Percentiles rank a stretch among this genome's conserved stretches.
Conservation (phyloP, 1,140 invertebrate genomes). For the Eumeta japonica region DNA sequence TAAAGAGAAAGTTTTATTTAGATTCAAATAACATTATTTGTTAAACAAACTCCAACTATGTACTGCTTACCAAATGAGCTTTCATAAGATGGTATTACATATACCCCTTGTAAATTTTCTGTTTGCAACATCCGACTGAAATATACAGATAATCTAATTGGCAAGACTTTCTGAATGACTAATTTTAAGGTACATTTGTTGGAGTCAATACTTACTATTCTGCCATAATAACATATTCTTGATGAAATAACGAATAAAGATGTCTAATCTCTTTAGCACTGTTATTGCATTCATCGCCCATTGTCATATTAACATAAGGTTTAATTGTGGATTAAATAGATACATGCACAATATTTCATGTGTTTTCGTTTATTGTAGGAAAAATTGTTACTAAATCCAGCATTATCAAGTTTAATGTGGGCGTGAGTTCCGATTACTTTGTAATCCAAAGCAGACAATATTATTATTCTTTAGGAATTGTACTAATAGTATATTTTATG, state of each 20-base stretch:
- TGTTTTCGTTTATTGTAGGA: too few species aligned
- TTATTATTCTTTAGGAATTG: too few species aligned
- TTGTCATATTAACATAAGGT: constrained; percentile 10
- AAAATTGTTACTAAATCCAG: too few species aligned
- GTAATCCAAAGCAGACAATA: too few species aligned
- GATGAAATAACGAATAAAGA: constrained; percentile 40
- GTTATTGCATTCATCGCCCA: constrained; percentile 28
- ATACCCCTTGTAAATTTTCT: constrained; percentile 83
- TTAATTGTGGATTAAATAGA: too few species aligned
- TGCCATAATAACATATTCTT: constrained; percentile 49
- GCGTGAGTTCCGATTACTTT: too few species aligned
- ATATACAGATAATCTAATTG: constrained; percentile 19
- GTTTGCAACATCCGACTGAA: constrained; percentile 80
- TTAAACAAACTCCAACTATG: too few species aligned
- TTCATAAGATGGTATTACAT: constrained; percentile 87
- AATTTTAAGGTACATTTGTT: constrained; percentile 4
- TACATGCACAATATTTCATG: too few species aligned
- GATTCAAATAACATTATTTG: constrained; percentile 9
- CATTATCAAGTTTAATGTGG: too few species aligned
- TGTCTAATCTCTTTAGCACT: constrained; percentile 36
- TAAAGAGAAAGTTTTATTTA: too few species aligned
- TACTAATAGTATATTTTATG: too few species aligned
- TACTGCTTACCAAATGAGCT: constrained; percentile 68
- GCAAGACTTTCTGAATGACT: not conserved
- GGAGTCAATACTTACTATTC: constrained; percentile 35